phyloP scores from a whole-genome alignment of 2,797 vertebrate genomes.

The Clarias fuscus region DNA sequence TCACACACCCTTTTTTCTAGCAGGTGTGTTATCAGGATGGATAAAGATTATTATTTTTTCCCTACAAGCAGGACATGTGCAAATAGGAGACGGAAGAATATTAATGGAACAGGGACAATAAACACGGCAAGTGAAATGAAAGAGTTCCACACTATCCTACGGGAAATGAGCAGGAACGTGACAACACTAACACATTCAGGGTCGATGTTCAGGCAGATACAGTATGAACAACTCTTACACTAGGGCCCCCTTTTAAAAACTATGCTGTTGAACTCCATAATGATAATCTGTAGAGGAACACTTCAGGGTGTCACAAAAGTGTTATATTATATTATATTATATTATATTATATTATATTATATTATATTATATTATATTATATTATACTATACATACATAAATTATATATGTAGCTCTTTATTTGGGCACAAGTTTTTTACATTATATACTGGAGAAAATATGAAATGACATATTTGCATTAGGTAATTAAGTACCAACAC shows the following conservation, averaged over 20 bases:
- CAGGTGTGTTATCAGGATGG: background rate
- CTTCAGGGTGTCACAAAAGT: too few species aligned
- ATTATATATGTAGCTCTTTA: too few species aligned
- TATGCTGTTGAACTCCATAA: background rate
- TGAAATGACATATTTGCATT: too few species aligned
- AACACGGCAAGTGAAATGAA: background rate
- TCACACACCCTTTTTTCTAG: background rate
- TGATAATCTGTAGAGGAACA: background rate
- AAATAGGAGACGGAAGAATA: background rate
- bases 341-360: too few species aligned
- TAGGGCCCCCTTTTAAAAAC: background rate
- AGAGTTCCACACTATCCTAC: background rate
- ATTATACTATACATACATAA: too few species aligned
- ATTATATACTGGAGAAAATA: too few species aligned
- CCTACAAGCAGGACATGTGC: background rate
- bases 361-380: too few species aligned
- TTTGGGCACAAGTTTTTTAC: too few species aligned
- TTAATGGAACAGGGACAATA: background rate
- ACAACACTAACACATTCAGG: background rate
- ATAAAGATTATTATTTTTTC: background rate
- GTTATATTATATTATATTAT: too few species aligned
- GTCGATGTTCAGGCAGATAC: slow-evolving; percentile 19
- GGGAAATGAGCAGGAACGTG: background rate
- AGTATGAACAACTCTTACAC: background rate
- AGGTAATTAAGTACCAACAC: too few species aligned